Conservation (phyloP, 2,888 invertebrate species). For the Agrenia bidenticulata region DNA sequence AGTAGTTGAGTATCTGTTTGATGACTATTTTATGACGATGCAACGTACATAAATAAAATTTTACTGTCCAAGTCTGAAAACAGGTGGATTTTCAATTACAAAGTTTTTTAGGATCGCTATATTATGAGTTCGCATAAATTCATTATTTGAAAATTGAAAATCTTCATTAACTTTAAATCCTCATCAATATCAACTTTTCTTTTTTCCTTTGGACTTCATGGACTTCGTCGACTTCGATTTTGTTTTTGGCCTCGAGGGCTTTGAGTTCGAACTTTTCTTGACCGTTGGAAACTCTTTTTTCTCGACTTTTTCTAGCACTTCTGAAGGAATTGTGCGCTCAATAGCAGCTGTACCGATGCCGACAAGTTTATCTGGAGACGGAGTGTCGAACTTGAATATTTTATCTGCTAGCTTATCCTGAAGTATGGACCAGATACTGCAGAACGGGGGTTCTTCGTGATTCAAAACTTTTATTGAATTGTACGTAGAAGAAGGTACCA, state of each 20-base stretch:
- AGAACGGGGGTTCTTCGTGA: not conserved
- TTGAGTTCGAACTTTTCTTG: not conserved
- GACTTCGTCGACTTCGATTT: no score
- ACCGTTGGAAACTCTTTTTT: conserved; percentile 26
- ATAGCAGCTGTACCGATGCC: conserved; percentile 34
- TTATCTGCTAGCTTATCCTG: conserved; percentile 17
- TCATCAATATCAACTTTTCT: not conserved
- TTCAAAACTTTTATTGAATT: no score
- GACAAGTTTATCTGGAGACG: conserved; percentile 65
- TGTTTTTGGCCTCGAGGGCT: no score
- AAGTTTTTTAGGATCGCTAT: no score
- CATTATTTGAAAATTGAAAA: no score
- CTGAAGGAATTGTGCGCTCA: not conserved
- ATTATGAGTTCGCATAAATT: no score
- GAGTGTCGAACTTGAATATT: conserved; percentile 63
- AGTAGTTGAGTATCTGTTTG: no score
- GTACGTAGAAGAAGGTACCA: not conserved
- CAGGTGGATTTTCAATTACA: no score
- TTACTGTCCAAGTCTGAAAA: no score
- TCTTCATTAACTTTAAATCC: no score
- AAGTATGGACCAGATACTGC: conserved; percentile 27
- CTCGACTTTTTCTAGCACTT: conserved; percentile 24
- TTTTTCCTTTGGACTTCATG: not conserved
- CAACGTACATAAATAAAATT: no score
- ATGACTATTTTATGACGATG: no score